Conservation (phyloP, 2,113 vertebrate species). For the Phyllostomus hastatus region DNA sequence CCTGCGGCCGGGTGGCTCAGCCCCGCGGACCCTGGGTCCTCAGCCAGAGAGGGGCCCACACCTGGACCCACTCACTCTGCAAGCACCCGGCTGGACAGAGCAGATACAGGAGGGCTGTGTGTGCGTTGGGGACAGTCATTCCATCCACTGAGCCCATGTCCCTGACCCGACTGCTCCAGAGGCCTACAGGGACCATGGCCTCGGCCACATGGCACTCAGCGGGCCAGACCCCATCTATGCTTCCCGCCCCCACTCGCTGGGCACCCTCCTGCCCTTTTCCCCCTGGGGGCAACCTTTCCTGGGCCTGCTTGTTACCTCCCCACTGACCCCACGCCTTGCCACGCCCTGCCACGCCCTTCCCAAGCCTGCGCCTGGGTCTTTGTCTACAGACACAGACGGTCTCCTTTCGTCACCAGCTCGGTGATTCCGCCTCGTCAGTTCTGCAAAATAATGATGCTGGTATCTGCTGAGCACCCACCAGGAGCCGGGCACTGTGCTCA, state of each 20-base stretch:
- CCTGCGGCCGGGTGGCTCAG: accelerated
- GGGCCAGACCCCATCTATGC: accelerated
- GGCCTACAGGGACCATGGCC: not conserved
- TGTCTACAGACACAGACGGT: not conserved
- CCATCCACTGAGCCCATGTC: too few species aligned
- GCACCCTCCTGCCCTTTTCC: not conserved
- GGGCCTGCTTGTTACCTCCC: too few species aligned
- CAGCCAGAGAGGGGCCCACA: not conserved
- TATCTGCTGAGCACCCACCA: not conserved
- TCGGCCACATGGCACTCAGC: accelerated
- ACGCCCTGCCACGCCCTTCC: not conserved
- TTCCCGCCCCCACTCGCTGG: accelerated
- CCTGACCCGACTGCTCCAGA: not conserved
- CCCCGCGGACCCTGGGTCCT: not conserved
- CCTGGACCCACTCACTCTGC: not conserved
- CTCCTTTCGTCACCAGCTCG: not conserved
- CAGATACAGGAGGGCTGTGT: not conserved
- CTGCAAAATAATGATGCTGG: not conserved
- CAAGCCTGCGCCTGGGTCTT: not conserved
- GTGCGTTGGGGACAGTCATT: accelerated
- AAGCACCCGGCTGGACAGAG: not conserved
- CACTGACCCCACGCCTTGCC: accelerated
- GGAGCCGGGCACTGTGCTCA: not conserved
- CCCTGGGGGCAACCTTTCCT: not conserved
- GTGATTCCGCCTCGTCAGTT: not conserved